Conservation (phyloP, 2,888 invertebrate genomes). For the Thera britannica region DNA sequence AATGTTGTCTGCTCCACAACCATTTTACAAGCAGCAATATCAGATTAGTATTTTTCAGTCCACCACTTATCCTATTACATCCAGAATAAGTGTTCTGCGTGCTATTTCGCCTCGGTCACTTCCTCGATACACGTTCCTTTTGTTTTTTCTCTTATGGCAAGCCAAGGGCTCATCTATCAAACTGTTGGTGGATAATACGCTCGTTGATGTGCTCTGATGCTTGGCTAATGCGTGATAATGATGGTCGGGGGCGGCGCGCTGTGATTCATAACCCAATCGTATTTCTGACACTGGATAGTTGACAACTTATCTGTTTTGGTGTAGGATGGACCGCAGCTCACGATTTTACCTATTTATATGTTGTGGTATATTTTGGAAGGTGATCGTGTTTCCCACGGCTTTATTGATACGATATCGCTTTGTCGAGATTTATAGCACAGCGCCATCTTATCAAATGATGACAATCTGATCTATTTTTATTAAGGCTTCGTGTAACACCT, state of each 20-base stretch:
- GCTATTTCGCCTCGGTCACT: constrained; percentile 32
- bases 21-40: constrained; percentile 26
- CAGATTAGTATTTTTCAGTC: constrained; percentile 35
- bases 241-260: constrained; percentile 38
- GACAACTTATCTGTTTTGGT: constrained; percentile 40
- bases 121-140: constrained; percentile 30
- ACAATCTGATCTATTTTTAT: background rate
- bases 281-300: constrained; percentile 40
- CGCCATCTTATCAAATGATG: constrained; percentile 9
- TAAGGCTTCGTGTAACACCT: background rate
- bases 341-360: constrained; percentile 12
- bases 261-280: constrained; percentile 47
- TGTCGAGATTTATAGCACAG: background rate
- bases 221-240: constrained; percentile 57
- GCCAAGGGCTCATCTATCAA: constrained; percentile 41
- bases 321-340: constrained; percentile 4
- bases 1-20: constrained; percentile 14
- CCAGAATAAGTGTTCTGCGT: constrained; percentile 32
- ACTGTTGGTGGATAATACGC: constrained; percentile 42
- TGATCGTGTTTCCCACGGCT: constrained; percentile 8
- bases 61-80: constrained; percentile 38
- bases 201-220: constrained; percentile 56
- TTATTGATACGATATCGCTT: constrained; percentile 8
- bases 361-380: constrained; percentile 12
- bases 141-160: constrained; percentile 32